These are phyloP conservation scores for Sebastes reedi DNA, from an alignment of 2,797 vertebrate genomes.

Conservation along the genomic window DNA sequence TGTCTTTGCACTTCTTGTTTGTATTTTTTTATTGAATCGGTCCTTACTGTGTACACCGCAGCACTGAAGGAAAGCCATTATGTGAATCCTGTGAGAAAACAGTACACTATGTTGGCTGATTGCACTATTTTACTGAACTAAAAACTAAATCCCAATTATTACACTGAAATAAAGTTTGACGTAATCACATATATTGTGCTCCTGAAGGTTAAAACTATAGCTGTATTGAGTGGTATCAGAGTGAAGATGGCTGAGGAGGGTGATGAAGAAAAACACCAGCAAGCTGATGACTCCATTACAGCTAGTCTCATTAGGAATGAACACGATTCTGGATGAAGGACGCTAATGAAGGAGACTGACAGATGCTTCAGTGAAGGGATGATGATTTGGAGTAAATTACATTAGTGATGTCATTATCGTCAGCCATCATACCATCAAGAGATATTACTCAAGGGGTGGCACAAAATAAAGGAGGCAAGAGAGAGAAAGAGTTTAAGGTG, in stretches of 20 bases:
- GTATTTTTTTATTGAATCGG: neutral
- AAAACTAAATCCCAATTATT: neutral
- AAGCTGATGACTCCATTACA: constrained; percentile 69
- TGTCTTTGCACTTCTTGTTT: neutral
- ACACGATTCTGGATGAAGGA: constrained; percentile 58
- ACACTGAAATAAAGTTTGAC: neutral
- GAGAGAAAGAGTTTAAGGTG: neutral
- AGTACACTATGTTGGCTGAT: neutral
- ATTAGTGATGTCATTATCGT: constrained; percentile 73
- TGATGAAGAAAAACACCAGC: constrained; percentile 37
- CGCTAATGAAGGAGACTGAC: constrained; percentile 76
- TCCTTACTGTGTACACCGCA: neutral
- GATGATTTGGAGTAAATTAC: constrained; percentile 77
- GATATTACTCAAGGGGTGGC: constrained; percentile 22
- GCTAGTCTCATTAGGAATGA: constrained; percentile 62
- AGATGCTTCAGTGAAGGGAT: constrained; percentile 73
- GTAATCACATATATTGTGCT: constrained; percentile 7
- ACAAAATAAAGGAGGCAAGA: constrained; percentile 28
- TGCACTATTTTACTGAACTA: neutral
- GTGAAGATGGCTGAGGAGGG: constrained; percentile 48
- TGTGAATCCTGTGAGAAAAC: neutral
- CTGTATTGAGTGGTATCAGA: constrained; percentile 16
- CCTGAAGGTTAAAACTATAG: constrained; percentile 14
- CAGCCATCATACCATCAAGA: constrained; percentile 60
- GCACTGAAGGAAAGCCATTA: neutral